Conservation (phyloP, 2,888 invertebrate genomes). For the Hedychridium roseum region DNA sequence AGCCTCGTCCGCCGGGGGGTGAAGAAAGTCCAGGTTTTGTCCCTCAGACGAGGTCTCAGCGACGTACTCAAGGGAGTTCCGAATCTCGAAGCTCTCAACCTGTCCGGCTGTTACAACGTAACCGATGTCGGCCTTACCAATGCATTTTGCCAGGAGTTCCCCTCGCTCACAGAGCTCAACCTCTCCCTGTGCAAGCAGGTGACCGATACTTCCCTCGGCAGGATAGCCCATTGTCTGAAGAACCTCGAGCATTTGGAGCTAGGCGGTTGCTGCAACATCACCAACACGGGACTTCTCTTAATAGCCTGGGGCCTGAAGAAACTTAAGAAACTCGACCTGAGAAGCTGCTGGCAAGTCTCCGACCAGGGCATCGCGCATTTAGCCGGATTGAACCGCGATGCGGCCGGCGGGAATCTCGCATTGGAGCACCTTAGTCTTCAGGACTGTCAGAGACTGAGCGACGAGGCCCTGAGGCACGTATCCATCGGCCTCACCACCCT, state of each 20-base stretch:
- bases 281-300: slow-evolving; percentile 85
- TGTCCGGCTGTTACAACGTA: slow-evolving; percentile 94
- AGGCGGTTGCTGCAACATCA: slow-evolving; percentile 91
- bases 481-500: slow-evolving; percentile 80
- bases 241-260: slow-evolving; percentile 88
- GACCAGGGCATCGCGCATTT: slow-evolving; percentile 90
- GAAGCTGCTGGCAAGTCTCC: slow-evolving; percentile 92
- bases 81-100: slow-evolving; percentile 85
- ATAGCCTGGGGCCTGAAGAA: slow-evolving; percentile 90
- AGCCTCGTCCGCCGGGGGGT: slow-evolving; percentile 89
- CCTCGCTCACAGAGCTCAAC: slow-evolving; percentile 82
- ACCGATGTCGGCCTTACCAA: slow-evolving; percentile 85
- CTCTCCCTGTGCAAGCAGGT: slow-evolving; percentile 94
- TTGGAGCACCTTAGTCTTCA: slow-evolving; percentile 88
- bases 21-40: slow-evolving; percentile 86
- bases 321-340: slow-evolving; percentile 82
- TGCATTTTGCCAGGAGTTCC: slow-evolving; percentile 81
- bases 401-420: slow-evolving; percentile 74
- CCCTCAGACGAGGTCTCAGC: slow-evolving; percentile 80
- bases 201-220: slow-evolving; percentile 86
- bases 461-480: slow-evolving; percentile 87
- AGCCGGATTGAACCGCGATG: slow-evolving; percentile 75
- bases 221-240: slow-evolving; percentile 84
- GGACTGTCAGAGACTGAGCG: slow-evolving; percentile 93
- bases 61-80: slow-evolving; percentile 88